Conservation (phyloP, 2,797 vertebrate genomes). For the Amblyraja radiata region DNA sequence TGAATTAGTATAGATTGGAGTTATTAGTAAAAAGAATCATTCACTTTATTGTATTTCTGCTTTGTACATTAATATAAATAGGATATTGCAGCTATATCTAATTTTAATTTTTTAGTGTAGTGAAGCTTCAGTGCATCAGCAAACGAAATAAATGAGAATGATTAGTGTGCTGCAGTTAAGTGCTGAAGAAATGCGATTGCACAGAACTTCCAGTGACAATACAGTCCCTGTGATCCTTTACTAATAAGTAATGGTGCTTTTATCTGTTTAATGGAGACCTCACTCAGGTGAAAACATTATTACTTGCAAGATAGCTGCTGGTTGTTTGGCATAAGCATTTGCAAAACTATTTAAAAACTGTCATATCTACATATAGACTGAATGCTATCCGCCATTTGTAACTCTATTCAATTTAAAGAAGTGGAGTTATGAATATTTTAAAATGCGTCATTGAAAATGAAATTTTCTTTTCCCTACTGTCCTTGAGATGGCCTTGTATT, state of each 20-base stretch:
- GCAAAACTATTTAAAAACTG: not conserved
- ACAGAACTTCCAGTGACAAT: not conserved
- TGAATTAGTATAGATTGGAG: not conserved
- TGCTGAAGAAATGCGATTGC: slow-evolving; percentile 16
- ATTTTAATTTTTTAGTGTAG: not conserved
- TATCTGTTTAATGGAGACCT: not conserved
- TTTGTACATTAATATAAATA: not conserved
- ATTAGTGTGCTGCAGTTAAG: slow-evolving; percentile 4
- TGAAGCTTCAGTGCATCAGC: not conserved
- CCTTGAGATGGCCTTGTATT: not conserved
- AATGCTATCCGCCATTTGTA: not conserved
- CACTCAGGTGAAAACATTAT: slow-evolving; percentile 6
- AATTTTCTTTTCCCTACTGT: not conserved
- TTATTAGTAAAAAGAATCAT: not conserved
- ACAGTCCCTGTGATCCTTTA: slow-evolving; percentile 6
- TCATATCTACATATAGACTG: not conserved
- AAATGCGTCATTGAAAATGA: not conserved
- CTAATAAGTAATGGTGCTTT: slow-evolving; percentile 24
- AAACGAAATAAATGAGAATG: not conserved
- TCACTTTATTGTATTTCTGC: not conserved
- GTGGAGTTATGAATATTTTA: slow-evolving; percentile 7
- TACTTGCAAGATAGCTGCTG: not conserved
- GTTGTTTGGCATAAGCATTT: slow-evolving; percentile 9
- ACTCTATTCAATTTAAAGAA: not conserved
- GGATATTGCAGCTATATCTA: not conserved